Base-by-base conservation (phyloP, 2,888 invertebrate species). In the Masnerella sp. region DNA sequence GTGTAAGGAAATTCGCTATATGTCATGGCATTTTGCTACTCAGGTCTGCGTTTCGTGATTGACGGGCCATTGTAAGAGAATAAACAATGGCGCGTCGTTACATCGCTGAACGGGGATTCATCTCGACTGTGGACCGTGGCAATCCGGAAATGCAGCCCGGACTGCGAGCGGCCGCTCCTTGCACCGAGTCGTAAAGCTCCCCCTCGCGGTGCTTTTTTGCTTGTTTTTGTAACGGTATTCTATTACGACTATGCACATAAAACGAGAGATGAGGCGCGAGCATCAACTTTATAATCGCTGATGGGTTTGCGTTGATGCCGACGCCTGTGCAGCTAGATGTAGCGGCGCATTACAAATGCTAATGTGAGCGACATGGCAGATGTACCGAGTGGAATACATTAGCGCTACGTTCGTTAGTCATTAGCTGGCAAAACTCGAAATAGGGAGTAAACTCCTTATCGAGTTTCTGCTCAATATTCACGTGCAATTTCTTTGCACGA, bases 281-380 rank as follows among this genome's bases (percentile, higher is more conserved):
- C 42, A 65, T 73, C 59, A 72, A 76, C 73, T 73, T 72, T 79
- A 80, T 82, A 84, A 83, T 82, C 77, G 81, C 77, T 82, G 82
- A 83, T 82, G 81, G 78, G 79, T 82, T 81, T 79, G 81, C 81
- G 78, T 80, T 80, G 81, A 79, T 80, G 82, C 81, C 78, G 81
- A 81, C 80, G 80, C 77, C 79, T 49, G 71, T 79, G 76, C 76
- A 76, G 73, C 71, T 81, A 80, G 81, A 80, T 80, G 80, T 79
- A 79, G 80, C 78, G 72, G 77, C 81, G 81, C 84, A 84, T 85
- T 85, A 84, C 85, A 82, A 84, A 85, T 86, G 86, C 82, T 85
- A 86, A 85, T 85, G 83, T 82, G 81, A 81, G 79, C 82, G 80
- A 79, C 83, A 82, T 80, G 77, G 78, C 79, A 81, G 77, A 78